Percentiles rank a stretch among this genome's conserved stretches.
phyloP scores from a whole-genome alignment of 2,888 invertebrate genomes.

The Euzetes globulus region DNA sequence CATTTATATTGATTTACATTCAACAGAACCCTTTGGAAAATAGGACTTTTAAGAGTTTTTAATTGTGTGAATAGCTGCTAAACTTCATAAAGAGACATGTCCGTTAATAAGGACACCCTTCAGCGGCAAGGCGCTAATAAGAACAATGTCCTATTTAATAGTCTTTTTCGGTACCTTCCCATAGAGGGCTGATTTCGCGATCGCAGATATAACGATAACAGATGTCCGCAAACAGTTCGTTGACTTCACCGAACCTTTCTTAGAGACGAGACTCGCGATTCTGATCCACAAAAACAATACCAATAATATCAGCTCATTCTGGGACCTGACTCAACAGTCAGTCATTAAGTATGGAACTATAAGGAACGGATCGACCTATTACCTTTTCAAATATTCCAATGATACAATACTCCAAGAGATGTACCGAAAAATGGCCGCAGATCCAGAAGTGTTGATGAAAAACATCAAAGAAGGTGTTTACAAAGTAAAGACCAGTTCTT shows the following conservation, averaged over 20 bases:
- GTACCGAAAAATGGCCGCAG: slow-evolving; percentile 14
- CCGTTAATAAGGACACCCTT: too few relatives aligned
- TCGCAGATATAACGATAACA: slow-evolving; percentile 32
- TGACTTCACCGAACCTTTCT: slow-evolving; percentile 32
- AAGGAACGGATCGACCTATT: slow-evolving; percentile 11
- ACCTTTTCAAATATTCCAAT: background rate
- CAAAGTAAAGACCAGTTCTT: slow-evolving; percentile 13
- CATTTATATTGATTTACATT: too few relatives aligned
- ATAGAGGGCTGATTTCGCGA: slow-evolving; percentile 32
- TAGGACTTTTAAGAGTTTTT: background rate
- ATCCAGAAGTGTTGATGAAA: slow-evolving; percentile 10
- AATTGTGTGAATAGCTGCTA: background rate
- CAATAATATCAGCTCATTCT: slow-evolving; percentile 1
- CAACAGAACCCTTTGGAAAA: too few relatives aligned
- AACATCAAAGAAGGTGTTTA: slow-evolving; percentile 25
- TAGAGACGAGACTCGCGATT: slow-evolving; percentile 16
- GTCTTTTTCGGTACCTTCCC: too few relatives aligned
- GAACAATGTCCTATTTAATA: too few relatives aligned
- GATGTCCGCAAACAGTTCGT: slow-evolving; percentile 27
- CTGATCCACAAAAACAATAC: slow-evolving; percentile 17
- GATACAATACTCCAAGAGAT: slow-evolving; percentile 18
- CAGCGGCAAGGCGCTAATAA: too few relatives aligned
- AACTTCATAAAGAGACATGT: too few relatives aligned
- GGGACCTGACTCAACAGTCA: slow-evolving; percentile 10
- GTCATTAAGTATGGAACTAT: slow-evolving; percentile 20